Evolutionary conservation across 2,888 invertebrate genomes (phyloP).

Genomic region (Bembecia ichneumoniformis): DNA sequence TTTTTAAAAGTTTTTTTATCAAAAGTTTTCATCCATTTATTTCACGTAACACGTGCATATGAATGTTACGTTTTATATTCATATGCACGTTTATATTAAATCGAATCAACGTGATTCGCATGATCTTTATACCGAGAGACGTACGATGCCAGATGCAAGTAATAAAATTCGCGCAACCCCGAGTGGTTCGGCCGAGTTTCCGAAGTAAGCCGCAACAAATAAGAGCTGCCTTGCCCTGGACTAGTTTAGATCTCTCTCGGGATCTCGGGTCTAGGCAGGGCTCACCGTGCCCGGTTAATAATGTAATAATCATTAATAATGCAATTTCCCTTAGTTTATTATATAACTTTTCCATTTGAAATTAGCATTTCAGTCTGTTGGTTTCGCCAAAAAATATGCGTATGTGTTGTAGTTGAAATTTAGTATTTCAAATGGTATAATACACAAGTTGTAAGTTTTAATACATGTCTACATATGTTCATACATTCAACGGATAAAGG

Average conservation of each 20-base stretch:
- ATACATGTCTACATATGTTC: no score
- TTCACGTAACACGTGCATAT: no score
- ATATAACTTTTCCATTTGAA: no score
- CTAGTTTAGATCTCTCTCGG: constrained; percentile 51
- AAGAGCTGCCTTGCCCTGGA: constrained; percentile 37
- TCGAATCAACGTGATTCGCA: not conserved
- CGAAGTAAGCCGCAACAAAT: constrained; percentile 47
- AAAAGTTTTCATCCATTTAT: no score
- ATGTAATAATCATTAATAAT: constrained; percentile 19
- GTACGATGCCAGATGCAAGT: constrained; percentile 24
- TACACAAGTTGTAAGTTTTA: no score
- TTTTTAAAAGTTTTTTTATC: no score
- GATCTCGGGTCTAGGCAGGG: constrained; percentile 44
- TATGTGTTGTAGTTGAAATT: no score
- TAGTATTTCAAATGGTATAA: no score
- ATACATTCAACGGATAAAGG: no score
- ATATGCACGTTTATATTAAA: not conserved
- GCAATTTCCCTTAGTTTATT: no score
- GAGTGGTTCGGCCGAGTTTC: constrained; percentile 40
- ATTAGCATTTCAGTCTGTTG: no score
- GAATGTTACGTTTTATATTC: not conserved
- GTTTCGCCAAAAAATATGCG: no score
- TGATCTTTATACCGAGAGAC: not conserved
- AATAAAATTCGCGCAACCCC: constrained; percentile 51
- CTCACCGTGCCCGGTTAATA: constrained; percentile 41